These are phyloP conservation scores for Planococcus citri DNA, from an alignment of 1,140 invertebrate species.

Conservation along the genomic window DNA sequence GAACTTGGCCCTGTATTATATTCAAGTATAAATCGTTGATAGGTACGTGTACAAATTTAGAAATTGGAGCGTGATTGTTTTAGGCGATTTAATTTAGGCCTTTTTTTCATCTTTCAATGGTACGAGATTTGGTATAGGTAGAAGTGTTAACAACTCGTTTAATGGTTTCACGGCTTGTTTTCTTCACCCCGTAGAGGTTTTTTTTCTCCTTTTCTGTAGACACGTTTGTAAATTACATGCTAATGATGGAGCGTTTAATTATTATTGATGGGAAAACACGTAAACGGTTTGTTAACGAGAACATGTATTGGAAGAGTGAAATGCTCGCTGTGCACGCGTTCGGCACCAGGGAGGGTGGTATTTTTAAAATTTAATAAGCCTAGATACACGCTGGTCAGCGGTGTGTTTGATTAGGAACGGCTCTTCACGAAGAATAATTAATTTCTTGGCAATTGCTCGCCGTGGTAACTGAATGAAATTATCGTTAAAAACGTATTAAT, in stretches of 20 bases:
- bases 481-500: constrained; percentile 8
- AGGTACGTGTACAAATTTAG: too few relatives aligned
- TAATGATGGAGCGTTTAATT: not conserved
- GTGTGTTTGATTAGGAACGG: not conserved
- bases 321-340: too few relatives aligned
- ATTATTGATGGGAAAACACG: not conserved
- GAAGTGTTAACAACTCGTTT: not conserved
- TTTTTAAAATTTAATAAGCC: not conserved
- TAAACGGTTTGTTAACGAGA: too few relatives aligned
- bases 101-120: not conserved
- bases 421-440: not conserved
- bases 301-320: too few relatives aligned
- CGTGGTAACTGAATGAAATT: not conserved
- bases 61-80: not conserved
- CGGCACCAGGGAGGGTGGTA: not conserved
- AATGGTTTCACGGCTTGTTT: not conserved
- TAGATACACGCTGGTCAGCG: too few relatives aligned
- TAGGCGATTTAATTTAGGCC: not conserved
- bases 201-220: not conserved
- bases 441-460: not conserved
- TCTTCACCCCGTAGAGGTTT: not conserved
- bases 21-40: too few relatives aligned
- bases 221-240: not conserved
- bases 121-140: too few relatives aligned
- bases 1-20: too few relatives aligned